Conservation (phyloP, 2,888 invertebrate genomes). For the Microplitis deprimator region DNA sequence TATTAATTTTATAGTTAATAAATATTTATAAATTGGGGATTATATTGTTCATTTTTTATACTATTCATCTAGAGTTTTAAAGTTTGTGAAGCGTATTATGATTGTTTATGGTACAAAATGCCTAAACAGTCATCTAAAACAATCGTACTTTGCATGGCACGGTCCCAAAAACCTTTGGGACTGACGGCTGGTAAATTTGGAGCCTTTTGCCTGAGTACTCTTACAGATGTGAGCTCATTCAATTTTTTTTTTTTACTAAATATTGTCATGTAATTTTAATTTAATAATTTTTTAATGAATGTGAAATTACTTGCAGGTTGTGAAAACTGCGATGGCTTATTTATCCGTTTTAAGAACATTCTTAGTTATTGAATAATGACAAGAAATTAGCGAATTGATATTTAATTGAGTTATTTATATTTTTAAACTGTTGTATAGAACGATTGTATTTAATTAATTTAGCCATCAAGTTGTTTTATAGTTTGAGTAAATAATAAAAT, state of each 20-base stretch:
- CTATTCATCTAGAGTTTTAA: conserved; percentile 70
- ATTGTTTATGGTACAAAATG: conserved; percentile 72
- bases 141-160: conserved; percentile 72
- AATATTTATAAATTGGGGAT: neutral
- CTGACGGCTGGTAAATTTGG: conserved; percentile 75
- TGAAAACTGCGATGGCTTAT: conserved; percentile 57
- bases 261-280: neutral
- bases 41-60: neutral
- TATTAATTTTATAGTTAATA: conserved; percentile 31
- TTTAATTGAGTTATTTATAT: too few species aligned
- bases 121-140: conserved; percentile 68
- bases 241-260: neutral
- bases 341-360: conserved; percentile 55
- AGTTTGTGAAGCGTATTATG: conserved; percentile 73
- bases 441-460: too few species aligned
- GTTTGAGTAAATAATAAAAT: neutral
- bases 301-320: conserved; percentile 46
- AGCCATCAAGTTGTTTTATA: too few species aligned
- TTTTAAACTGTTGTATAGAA: too few species aligned
- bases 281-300: neutral
- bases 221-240: conserved; percentile 72
- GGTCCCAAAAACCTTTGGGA: conserved; percentile 73
- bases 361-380: conserved; percentile 25
- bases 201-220: conserved; percentile 73
- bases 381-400: too few species aligned